Percentiles rank a stretch among this genome's conserved stretches.
phyloP scores from a whole-genome alignment of 35 echinoderm and acorn worm species.

The Ptychodera flava region DNA sequence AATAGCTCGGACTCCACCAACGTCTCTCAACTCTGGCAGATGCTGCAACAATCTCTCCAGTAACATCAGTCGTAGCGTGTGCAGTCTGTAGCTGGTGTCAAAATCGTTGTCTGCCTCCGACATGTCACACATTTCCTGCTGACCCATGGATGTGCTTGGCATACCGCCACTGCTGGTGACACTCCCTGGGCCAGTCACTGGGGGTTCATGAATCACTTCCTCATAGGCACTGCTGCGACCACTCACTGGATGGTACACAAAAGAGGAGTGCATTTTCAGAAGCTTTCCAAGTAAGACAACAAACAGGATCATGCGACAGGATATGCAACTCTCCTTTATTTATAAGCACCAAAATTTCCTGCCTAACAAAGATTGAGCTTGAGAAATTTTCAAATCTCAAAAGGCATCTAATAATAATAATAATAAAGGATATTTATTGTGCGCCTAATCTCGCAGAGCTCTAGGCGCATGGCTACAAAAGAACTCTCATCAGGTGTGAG shows the following conservation, averaged over 20 bases:
- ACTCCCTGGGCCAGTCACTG: constrained; percentile 46
- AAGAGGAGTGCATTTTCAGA: too few relatives aligned
- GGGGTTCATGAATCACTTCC: constrained; percentile 60
- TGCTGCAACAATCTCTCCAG: constrained; percentile 85
- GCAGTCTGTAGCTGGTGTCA: constrained; percentile 61
- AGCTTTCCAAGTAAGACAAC: too few relatives aligned
- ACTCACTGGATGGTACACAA: constrained; percentile 50
- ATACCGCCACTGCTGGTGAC: constrained; percentile 42
- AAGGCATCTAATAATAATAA: too few relatives aligned
- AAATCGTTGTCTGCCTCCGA: constrained; percentile 30
- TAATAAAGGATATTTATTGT: too few relatives aligned
- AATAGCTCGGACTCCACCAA: constrained; percentile 92
- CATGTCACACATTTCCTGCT: constrained; percentile 34
- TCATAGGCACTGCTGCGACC: constrained; percentile 96
- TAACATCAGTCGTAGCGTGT: constrained; percentile 66
- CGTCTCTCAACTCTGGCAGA: constrained; percentile 84
- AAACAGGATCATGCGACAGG: too few relatives aligned
- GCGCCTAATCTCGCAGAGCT: too few relatives aligned
- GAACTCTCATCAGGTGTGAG: too few relatives aligned
- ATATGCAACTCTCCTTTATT: too few relatives aligned
- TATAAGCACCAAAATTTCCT: too few relatives aligned
- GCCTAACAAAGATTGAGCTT: too few relatives aligned
- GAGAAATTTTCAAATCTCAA: too few relatives aligned
- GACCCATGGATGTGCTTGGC: constrained; percentile 34
- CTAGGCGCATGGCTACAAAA: too few relatives aligned